Percentiles rank a stretch among this genome's conserved stretches.
These are phyloP conservation scores for Echinops telfairi DNA, from an alignment of 2,113 vertebrate species.

Conservation along the genomic window DNA sequence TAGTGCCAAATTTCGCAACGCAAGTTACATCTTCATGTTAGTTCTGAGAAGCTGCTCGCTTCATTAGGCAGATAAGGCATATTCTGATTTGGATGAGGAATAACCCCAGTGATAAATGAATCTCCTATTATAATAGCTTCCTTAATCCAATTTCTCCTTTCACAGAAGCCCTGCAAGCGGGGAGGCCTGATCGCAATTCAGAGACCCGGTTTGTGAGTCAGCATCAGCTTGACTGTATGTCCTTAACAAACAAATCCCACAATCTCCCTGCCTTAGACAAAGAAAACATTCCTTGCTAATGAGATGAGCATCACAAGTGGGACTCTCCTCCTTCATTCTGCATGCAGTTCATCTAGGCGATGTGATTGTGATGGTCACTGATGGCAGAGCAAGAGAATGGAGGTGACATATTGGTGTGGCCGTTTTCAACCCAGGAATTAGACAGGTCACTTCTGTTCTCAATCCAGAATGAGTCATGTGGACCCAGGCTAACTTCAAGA, in stretches of 20 bases:
- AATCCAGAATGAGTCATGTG: not conserved
- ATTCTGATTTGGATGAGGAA: constrained; percentile 59
- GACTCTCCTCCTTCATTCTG: not conserved
- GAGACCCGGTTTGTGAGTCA: not conserved
- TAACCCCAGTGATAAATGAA: constrained; percentile 63
- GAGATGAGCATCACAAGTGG: not conserved
- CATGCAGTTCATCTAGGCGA: not conserved
- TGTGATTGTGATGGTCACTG: not conserved
- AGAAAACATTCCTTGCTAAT: not conserved
- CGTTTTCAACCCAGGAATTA: not conserved
- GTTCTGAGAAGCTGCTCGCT: constrained; percentile 62
- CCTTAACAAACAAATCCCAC: not conserved
- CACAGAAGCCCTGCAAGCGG: not conserved
- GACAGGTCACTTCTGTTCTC: not conserved
- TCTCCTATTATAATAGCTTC: not conserved
- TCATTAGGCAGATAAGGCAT: constrained; percentile 75
- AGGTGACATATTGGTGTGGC: not conserved
- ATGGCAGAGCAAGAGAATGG: fast-evolving
- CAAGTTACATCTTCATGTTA: constrained; percentile 72
- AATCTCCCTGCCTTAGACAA: not conserved
- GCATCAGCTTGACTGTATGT: not conserved
- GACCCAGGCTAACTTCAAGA: not conserved
- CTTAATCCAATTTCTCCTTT: constrained; percentile 20
- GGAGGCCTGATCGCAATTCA: not conserved
- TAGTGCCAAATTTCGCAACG: constrained; percentile 63